Evolutionary conservation across 1,140 invertebrate genomes (phyloP), one percentile per base, ranked within the genome.

Genomic region (Drosophila nebulosa): DNA sequence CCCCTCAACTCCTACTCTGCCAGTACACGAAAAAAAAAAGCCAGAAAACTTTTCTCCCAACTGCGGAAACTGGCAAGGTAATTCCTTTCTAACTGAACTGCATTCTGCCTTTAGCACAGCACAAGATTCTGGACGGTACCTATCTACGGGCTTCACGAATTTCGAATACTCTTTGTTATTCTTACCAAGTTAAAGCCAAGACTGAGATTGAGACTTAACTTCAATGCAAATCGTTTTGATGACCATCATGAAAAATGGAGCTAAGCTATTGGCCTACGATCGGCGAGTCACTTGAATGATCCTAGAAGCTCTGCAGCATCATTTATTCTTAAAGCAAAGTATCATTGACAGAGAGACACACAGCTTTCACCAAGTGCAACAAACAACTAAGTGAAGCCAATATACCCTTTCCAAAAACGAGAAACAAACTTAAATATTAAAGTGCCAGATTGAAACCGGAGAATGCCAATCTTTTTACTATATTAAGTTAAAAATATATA

Each of bases 401-500:
- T 3, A 36, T 36, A 39, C 36, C n/a, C 35, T 36, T 3, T 4
- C 36, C 1, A 9, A 46, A 36, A 4, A n/a, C 0, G 24, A 32
- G 18, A 9, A 21, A 3, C 0, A 46, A 46, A 21, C 16, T 10
- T 16, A 46, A 46, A 46, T 46, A 18, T 46, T 46, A 21, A 46
- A 46, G 39, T 46, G 39, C 16, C 39, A 46, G 7, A 21, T 46
- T 27, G 26, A 30, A 9, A 30, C 2, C n/a, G 3, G 39, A n/a
- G 18, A 46, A 46, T 46, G 12, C 21, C 62, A 76, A 70, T 70
- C 59, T 59, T 64, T 77, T 70, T 74, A 9, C 66, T 71, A 67
- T 66, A 86, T 85, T 85, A 69, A 81, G 83, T 88, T 85, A 78
- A 78, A 67, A 61, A 81, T 81, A 62, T 81, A 21, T 46, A 46